phyloP scores from a whole-genome alignment of 2,113 vertebrate species.

The Chionomys nivalis region DNA sequence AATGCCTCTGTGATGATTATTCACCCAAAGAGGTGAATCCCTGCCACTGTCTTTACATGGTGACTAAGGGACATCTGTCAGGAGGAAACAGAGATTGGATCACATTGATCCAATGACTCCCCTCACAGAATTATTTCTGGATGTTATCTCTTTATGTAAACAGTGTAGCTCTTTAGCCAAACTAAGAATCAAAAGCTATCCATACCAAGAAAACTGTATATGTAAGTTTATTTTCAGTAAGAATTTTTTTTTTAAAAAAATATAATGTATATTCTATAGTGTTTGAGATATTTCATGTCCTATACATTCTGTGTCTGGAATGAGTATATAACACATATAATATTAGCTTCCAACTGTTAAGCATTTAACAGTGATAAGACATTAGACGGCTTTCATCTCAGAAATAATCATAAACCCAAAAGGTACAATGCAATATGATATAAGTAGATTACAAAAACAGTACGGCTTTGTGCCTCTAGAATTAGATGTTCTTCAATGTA shows the following conservation, averaged over 20 bases:
- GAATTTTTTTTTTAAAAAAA: background rate
- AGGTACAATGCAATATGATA: background rate
- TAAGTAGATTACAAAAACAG: background rate
- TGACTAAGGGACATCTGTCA: background rate
- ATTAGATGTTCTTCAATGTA: background rate
- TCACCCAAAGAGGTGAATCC: background rate
- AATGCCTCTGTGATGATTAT: rapidly evolving
- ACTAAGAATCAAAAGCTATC: background rate
- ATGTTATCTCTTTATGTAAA: background rate
- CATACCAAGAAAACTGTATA: background rate
- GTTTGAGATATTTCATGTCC: background rate
- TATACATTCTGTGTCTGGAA: background rate
- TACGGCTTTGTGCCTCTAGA: background rate
- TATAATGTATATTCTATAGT: background rate
- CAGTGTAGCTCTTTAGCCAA: background rate
- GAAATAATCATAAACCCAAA: background rate
- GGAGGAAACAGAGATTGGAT: background rate
- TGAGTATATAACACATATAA: background rate
- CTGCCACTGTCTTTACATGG: rapidly evolving
- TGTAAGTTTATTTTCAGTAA: background rate
- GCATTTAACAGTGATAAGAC: background rate
- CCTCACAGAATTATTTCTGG: background rate
- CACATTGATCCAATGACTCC: rapidly evolving
- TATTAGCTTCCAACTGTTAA: background rate
- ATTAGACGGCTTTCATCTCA: constrained; percentile 1